Percentiles rank a stretch among this genome's conserved stretches.
phyloP scores from a whole-genome alignment of 2,113 vertebrate genomes.

The Chloroceryle aenea region DNA sequence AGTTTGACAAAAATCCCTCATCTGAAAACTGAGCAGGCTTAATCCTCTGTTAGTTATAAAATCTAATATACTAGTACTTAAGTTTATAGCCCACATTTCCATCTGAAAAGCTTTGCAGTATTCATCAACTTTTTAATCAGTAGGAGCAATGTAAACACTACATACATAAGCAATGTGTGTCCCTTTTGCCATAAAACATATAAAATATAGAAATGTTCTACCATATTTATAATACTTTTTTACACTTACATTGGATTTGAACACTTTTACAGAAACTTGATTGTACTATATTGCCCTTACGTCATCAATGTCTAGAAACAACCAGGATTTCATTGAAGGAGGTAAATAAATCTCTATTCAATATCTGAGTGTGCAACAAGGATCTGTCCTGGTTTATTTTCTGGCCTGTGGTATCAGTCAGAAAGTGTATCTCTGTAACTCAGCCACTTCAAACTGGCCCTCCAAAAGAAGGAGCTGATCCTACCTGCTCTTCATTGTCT shows the following conservation, averaged over 20 bases:
- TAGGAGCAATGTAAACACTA: not conserved
- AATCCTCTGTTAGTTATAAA: not conserved
- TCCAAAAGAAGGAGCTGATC: not conserved
- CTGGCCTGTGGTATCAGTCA: not conserved
- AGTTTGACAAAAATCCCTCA: not conserved
- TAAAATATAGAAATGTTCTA: not conserved
- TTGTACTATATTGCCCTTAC: not conserved
- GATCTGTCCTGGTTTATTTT: not conserved
- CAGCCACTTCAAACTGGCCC: not conserved
- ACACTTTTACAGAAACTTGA: not conserved
- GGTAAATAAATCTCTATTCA: not conserved
- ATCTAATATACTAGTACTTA: not conserved
- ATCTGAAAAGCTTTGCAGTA: not conserved
- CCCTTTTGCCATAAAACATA: not conserved
- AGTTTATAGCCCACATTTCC: not conserved
- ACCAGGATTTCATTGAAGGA: not conserved
- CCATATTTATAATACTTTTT: not conserved
- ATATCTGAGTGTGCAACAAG: not conserved
- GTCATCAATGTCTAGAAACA: not conserved
- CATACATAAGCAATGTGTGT: rapidly evolving
- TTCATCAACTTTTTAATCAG: not conserved
- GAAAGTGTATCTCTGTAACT: not conserved
- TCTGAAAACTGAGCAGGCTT: not conserved
- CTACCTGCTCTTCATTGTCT: not conserved
- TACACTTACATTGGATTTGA: not conserved